phyloP scores from a whole-genome alignment of 92 coral and sea anemone species.

The Anthopleura xanthogrammica region DNA sequence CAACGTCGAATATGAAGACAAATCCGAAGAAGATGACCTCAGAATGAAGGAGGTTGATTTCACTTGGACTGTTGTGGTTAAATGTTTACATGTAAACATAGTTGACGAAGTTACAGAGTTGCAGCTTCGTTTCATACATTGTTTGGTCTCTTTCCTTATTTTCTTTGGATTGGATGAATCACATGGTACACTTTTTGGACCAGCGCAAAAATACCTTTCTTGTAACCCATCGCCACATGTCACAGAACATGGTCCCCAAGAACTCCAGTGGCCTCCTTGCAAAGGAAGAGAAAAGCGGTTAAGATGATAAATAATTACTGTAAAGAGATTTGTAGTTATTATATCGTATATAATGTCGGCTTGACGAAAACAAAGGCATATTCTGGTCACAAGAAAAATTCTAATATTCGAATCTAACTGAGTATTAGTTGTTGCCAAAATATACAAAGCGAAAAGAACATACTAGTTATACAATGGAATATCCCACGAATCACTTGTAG shows the following conservation, averaged over 20 bases:
- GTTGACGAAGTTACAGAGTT: neutral
- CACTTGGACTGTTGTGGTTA: neutral
- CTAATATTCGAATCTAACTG: too few species aligned
- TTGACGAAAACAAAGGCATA: too few species aligned
- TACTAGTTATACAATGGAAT: neutral
- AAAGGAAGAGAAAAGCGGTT: neutral
- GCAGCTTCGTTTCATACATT: neutral
- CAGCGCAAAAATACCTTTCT: conserved; percentile 16
- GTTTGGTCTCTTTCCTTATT: neutral
- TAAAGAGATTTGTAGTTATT: neutral
- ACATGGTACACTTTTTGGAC: neutral
- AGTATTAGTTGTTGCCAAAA: too few species aligned
- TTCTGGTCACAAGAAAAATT: too few species aligned
- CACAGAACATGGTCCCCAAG: conserved; percentile 29
- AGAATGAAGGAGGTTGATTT: neutral
- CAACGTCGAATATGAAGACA: neutral
- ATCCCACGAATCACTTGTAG: too few species aligned
- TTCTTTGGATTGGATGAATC: neutral
- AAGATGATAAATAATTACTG: neutral
- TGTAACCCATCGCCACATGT: conserved; percentile 24
- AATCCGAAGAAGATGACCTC: neutral
- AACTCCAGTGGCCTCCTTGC: conserved; percentile 16
- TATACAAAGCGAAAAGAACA: too few species aligned
- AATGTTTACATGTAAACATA: neutral
- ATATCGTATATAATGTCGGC: too few species aligned